Evolutionary conservation across 2,888 invertebrate species (phyloP).

Genomic region (Cylloceria caligata): DNA sequence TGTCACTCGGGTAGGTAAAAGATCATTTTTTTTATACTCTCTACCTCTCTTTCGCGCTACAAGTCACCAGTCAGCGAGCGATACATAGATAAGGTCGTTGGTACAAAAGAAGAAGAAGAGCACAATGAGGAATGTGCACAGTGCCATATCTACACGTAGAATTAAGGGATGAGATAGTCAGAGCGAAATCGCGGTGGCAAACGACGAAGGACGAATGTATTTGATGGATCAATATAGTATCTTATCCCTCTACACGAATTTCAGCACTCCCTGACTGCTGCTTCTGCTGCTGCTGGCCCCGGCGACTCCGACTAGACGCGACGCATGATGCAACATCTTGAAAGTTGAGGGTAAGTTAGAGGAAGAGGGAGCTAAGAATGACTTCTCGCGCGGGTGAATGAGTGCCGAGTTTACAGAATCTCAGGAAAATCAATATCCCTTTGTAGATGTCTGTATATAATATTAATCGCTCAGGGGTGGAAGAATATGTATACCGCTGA

Average conservation of each 20-base stretch:
- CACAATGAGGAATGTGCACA: neutral
- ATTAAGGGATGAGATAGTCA: neutral
- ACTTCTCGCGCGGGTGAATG: constrained; percentile 50
- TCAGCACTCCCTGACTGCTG: constrained; percentile 9
- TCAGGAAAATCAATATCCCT: constrained; percentile 23
- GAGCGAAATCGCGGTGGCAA: constrained; percentile 3
- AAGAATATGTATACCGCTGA: constrained; percentile 26
- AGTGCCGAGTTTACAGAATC: constrained; percentile 57
- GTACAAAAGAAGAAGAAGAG: neutral
- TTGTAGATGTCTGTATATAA: constrained; percentile 6
- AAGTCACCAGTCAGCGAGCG: constrained; percentile 14
- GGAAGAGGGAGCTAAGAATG: constrained; percentile 14
- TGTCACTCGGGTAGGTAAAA: constrained; percentile 4
- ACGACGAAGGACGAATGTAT: constrained; percentile 35
- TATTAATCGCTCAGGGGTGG: constrained; percentile 32
- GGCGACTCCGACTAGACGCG: constrained; percentile 7
- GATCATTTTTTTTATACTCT: constrained; percentile 4
- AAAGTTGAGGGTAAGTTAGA: constrained; percentile 41
- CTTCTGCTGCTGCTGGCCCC: constrained; percentile 6
- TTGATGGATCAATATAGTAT: constrained; percentile 49
- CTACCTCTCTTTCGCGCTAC: neutral
- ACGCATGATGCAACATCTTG: constrained; percentile 60
- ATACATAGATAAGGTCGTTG: constrained; percentile 3
- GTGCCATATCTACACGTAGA: neutral
- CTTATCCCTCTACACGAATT: constrained; percentile 27